Base-by-base conservation (phyloP, 1,140 invertebrate genomes). In the Nasonia giraulti region DNA sequence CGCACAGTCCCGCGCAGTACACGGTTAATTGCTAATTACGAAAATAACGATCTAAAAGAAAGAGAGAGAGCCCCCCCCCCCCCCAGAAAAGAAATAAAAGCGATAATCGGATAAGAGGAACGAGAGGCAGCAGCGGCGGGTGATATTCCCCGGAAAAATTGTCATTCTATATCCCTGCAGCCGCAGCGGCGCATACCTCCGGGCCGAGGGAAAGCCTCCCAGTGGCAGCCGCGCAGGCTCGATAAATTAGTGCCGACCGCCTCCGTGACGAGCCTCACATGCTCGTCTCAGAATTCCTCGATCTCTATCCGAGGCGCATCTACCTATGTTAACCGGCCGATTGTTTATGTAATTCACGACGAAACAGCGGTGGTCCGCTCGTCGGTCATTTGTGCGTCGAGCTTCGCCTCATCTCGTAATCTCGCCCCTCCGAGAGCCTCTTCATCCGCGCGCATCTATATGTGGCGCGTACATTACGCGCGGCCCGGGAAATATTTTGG, bases 261-360 rank as follows among this genome's bases (percentile, higher is more conserved):
- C 80, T 50, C 44, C 37, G 44, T 27, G 40, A 47, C 74, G 44
- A 75, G 37, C 1, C 20, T 23, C 23, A 4, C 66, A 10, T n/a
- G n/a, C 55, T 71, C 68, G 23, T 31, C 78, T 47, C 27, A 40
- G 55, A 79, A 79, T 37, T 55, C 77, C 20, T 20, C 27, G 27
- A 27, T 2, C 62, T 44, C 44, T 76, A 76, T 76, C 74, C 20
- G 2, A 10, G 8, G 8, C 69, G 33, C 40, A 81, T 81, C 81
- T 75, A 74, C 71, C 33, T 85, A 87, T 87, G 86, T 86, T 88
- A 86, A 86, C 84, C 84, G 71, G 80, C 82, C 50, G 74, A 87
- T 87, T 87, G 87, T 88, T 86, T 89, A 87, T 87, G 84, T 88
- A 86, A 89, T 86, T 89, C 87, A 87, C 85, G 71, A 82, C 82